Conservation (phyloP, 1,140 invertebrate genomes). For the Hypsibius dujardini region DNA sequence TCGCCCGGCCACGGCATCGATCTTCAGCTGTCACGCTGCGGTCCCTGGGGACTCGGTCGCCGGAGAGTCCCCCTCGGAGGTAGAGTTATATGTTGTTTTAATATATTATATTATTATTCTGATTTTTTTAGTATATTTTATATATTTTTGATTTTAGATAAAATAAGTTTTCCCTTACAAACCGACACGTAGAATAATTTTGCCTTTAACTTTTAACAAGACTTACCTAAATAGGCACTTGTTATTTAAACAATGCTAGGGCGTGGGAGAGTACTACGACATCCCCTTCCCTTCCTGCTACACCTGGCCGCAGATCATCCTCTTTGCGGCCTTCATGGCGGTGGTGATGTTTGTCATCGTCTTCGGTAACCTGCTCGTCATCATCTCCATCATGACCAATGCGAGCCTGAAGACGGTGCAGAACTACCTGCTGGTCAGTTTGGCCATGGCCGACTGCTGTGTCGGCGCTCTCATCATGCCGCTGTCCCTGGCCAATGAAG, state of each 20-base stretch:
- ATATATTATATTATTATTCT: too few relatives aligned
- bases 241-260: too few relatives aligned
- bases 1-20: background rate
- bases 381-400: conserved; percentile 85
- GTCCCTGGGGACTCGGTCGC: conserved; percentile 24
- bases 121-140: too few relatives aligned
- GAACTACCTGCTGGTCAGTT: conserved; percentile 91
- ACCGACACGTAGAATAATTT: too few relatives aligned
- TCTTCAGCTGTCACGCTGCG: background rate
- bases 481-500: conserved; percentile 82
- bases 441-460: conserved; percentile 87
- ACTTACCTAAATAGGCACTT: too few relatives aligned
- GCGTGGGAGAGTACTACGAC: background rate
- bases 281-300: conserved; percentile 65
- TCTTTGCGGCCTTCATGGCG: conserved; percentile 73
- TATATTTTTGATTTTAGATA: too few relatives aligned
- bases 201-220: too few relatives aligned
- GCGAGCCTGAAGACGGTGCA: conserved; percentile 87
- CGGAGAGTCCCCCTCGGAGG: too few relatives aligned
- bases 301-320: conserved; percentile 59
- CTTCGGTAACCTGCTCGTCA: conserved; percentile 92
- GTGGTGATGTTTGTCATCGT: conserved; percentile 86
- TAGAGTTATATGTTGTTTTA: too few relatives aligned
- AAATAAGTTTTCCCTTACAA: too few relatives aligned
- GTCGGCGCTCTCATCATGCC: conserved; percentile 89